Conservation (phyloP, 2,113 vertebrate genomes). For the Neoarius graeffei region DNA sequence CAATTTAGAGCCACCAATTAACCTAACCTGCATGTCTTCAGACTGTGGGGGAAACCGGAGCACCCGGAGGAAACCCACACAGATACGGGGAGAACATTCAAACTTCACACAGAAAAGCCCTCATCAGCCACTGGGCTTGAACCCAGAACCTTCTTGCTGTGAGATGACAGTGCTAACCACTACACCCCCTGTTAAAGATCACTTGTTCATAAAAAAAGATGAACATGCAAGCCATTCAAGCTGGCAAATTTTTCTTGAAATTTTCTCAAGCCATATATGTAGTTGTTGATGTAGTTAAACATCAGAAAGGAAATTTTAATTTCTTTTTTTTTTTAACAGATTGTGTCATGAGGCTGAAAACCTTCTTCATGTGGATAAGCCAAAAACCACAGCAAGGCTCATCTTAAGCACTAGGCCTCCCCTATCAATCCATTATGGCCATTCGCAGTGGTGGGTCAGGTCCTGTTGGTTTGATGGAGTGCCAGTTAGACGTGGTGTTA, state of each 20-base stretch:
- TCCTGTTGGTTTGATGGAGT: slow-evolving; percentile 53
- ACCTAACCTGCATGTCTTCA: too few species aligned
- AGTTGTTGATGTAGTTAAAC: background rate
- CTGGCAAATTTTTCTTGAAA: background rate
- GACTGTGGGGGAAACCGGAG: too few species aligned
- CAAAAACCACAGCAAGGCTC: slow-evolving; percentile 23
- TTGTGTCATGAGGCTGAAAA: slow-evolving; percentile 7
- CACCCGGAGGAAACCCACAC: too few species aligned
- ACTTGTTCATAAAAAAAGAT: background rate
- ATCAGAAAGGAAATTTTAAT: background rate
- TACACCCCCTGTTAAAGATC: background rate
- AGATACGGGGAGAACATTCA: too few species aligned
- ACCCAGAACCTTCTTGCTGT: too few species aligned
- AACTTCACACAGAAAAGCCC: too few species aligned
- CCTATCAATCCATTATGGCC: slow-evolving; percentile 32
- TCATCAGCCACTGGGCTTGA: too few species aligned
- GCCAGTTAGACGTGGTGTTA: slow-evolving; percentile 48
- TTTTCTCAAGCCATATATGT: background rate
- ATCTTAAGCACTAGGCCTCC: slow-evolving; percentile 6
- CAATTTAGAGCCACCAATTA: too few species aligned
- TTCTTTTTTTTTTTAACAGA: background rate
- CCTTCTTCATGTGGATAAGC: slow-evolving; percentile 9
- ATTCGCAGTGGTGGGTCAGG: slow-evolving; percentile 37
- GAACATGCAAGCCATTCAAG: background rate
- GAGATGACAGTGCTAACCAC: too few species aligned